Conservation (phyloP, 2,888 invertebrate genomes). For the Tethea ocularis region DNA sequence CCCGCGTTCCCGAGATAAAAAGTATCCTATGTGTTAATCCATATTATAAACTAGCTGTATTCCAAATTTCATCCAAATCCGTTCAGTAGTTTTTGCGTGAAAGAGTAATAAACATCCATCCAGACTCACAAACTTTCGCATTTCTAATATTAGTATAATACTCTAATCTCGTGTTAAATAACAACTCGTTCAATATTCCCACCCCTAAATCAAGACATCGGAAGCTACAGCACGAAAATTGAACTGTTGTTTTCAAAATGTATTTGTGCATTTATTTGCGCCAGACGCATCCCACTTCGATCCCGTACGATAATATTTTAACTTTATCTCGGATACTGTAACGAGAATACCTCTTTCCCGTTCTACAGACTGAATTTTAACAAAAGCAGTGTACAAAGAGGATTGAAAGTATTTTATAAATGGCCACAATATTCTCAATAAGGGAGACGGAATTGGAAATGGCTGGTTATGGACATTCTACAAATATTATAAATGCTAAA, state of each 20-base stretch:
- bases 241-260: slow-evolving; percentile 77
- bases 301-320: slow-evolving; percentile 78
- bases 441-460: background rate
- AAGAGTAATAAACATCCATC: too few species aligned
- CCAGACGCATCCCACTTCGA: slow-evolving; percentile 66
- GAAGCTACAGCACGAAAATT: slow-evolving; percentile 56
- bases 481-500: too few species aligned
- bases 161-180: too few species aligned
- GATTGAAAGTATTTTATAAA: background rate
- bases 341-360: slow-evolving; percentile 56
- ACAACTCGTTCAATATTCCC: background rate
- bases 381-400: slow-evolving; percentile 19
- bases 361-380: slow-evolving; percentile 31
- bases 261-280: slow-evolving; percentile 75
- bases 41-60: too few species aligned
- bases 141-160: too few species aligned
- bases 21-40: too few species aligned
- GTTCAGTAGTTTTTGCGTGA: too few species aligned
- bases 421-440: background rate
- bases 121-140: too few species aligned
- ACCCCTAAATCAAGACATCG: slow-evolving; percentile 6
- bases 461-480: background rate
- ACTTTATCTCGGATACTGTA: slow-evolving; percentile 75
- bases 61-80: too few species aligned
- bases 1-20: too few species aligned